A percentile compares a stretch with the other conserved stretches of the same genome.
These are phyloP conservation scores for Zhuqinia jingwanae DNA, from an alignment of 2,888 invertebrate species.

Conservation along the genomic window DNA sequence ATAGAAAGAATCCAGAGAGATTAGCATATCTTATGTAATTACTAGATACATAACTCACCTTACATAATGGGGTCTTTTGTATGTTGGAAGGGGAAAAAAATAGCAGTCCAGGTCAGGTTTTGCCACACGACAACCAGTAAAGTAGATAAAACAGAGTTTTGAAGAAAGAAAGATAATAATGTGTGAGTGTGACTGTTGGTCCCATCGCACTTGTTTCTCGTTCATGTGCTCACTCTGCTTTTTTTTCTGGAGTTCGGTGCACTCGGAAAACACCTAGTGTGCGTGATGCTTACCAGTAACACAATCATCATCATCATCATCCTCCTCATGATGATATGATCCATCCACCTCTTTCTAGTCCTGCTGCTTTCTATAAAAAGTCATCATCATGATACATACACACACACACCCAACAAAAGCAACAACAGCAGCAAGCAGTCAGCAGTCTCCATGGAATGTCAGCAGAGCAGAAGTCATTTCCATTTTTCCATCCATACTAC, in stretches of 20 bases:
- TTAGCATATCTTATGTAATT: slow-evolving; percentile 39
- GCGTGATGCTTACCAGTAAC: slow-evolving; percentile 64
- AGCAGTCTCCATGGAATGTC: slow-evolving; percentile 39
- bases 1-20: slow-evolving; percentile 24
- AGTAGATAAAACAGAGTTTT: slow-evolving; percentile 6
- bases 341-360: slow-evolving; percentile 23
- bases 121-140: slow-evolving; percentile 54
- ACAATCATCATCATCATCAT: too few species aligned
- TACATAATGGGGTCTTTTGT: too few species aligned
- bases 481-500: slow-evolving; percentile 48
- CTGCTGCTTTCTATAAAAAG: slow-evolving; percentile 10
- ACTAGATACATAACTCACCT: not conserved
- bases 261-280: slow-evolving; percentile 71
- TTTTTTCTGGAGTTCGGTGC: slow-evolving; percentile 74
- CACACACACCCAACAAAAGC: too few species aligned
- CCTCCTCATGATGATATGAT: too few species aligned
- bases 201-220: slow-evolving; percentile 7
- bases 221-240: slow-evolving; percentile 32
- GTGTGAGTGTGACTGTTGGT: slow-evolving; percentile 6
- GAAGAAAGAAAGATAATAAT: slow-evolving; percentile 28
- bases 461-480: slow-evolving; percentile 30
- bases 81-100: slow-evolving; percentile 9
- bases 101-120: slow-evolving; percentile 45
- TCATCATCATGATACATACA: slow-evolving; percentile 41
- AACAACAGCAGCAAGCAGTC: too few species aligned